phyloP scores from a whole-genome alignment of 1,140 invertebrate genomes.

The Atta colombica region DNA sequence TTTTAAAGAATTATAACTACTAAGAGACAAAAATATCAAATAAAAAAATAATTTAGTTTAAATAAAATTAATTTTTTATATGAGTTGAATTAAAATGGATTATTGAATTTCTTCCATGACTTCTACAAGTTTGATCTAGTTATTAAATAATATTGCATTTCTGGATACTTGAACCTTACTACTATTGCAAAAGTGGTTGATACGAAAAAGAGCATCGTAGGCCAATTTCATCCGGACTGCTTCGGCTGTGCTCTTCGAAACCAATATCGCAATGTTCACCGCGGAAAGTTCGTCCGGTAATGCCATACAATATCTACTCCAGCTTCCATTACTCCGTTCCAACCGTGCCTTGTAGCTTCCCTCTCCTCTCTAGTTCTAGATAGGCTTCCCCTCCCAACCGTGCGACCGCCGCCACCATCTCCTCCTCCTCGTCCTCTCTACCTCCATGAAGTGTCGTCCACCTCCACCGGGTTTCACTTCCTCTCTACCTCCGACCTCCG shows the following conservation, averaged over 20 bases:
- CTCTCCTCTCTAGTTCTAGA: constrained; percentile 67
- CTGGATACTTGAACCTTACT: background rate
- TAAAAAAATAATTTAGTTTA: background rate
- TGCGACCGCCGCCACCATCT: constrained; percentile 66
- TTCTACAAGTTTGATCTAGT: background rate
- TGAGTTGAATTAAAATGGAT: background rate
- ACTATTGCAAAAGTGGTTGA: constrained; percentile 14
- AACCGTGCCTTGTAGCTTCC: constrained; percentile 69
- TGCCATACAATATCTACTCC: constrained; percentile 85
- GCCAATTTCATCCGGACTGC: constrained; percentile 60
- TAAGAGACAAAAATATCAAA: background rate
- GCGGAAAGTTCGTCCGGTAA: constrained; percentile 84
- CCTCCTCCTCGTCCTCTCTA: constrained; percentile 54
- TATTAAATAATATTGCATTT: constrained; percentile 6
- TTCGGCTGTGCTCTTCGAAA: constrained; percentile 78
- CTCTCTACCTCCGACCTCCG: constrained; percentile 71
- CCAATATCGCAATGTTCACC: constrained; percentile 85
- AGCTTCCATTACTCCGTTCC: constrained; percentile 85
- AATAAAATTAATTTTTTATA: background rate
- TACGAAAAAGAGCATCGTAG: constrained; percentile 37
- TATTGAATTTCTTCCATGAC: background rate
- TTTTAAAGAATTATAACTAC: background rate
- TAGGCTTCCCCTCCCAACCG: constrained; percentile 70
- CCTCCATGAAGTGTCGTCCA: constrained; percentile 64
- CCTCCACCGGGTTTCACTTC: constrained; percentile 55